These are phyloP conservation scores for Ethmia dodecea DNA, from an alignment of 2,888 invertebrate species.

Conservation along the genomic window DNA sequence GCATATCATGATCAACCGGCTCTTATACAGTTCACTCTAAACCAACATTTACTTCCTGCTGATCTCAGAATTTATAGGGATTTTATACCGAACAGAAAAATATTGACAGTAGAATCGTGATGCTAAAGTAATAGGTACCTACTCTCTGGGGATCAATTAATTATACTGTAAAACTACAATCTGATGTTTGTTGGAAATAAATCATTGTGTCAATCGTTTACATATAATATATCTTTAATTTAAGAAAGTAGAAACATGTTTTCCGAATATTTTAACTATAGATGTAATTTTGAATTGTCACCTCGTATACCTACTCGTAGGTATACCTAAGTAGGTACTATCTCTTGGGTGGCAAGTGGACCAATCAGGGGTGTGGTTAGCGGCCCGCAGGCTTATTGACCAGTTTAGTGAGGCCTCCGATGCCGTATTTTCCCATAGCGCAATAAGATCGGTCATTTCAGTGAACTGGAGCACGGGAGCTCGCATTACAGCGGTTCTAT, in stretches of 20 bases:
- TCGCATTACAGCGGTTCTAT: conserved; percentile 33
- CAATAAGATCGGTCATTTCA: conserved; percentile 5
- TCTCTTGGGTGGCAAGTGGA: conserved; percentile 7
- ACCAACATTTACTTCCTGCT: conserved; percentile 3
- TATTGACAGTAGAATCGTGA: too few relatives aligned
- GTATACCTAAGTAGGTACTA: too few relatives aligned
- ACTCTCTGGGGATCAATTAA: too few relatives aligned
- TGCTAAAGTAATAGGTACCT: too few relatives aligned
- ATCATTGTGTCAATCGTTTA: too few relatives aligned
- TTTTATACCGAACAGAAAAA: too few relatives aligned
- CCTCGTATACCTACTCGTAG: too few relatives aligned
- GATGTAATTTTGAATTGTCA: conserved; percentile 9
- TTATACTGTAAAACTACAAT: too few relatives aligned
- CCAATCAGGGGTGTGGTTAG: conserved; percentile 6
- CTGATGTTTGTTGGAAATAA: too few relatives aligned
- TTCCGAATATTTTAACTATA: too few relatives aligned
- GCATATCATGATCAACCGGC: conserved; percentile 18
- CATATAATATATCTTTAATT: too few relatives aligned
- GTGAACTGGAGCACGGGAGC: conserved; percentile 21
- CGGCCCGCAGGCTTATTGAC: conserved; percentile 5
- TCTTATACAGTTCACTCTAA: conserved; percentile 6
- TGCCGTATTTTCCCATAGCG: background rate
- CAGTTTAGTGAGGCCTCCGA: conserved; percentile 3
- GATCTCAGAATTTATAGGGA: background rate
- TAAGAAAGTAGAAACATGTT: too few relatives aligned